Conservation (phyloP, 2,888 invertebrate genomes). For the Hypomecis atomaria region DNA sequence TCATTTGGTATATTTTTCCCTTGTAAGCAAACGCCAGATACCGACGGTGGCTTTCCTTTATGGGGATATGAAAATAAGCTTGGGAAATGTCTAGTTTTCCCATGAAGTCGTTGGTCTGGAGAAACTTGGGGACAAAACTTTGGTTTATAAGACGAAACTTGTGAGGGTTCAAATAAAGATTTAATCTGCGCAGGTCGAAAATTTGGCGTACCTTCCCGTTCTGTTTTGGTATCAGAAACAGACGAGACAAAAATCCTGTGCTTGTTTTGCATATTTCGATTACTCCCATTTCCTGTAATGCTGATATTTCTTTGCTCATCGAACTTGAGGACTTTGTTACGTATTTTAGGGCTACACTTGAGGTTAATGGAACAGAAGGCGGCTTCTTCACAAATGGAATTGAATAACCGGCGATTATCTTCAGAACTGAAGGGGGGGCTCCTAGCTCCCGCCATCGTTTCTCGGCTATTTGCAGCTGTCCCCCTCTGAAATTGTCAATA, state of each 20-base stretch:
- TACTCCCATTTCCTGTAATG: constrained; percentile 14
- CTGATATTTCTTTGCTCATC: constrained; percentile 23
- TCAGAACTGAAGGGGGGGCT: constrained; percentile 21
- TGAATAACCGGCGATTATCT: constrained; percentile 31
- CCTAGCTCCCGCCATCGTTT: constrained; percentile 7
- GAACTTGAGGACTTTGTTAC: constrained; percentile 18
- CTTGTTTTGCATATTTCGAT: constrained; percentile 20
- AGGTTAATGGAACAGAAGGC: constrained; percentile 20
- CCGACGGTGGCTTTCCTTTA: constrained; percentile 31
- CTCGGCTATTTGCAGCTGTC: constrained; percentile 4
- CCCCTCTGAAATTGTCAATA: constrained; percentile 27
- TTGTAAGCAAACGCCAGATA: constrained; percentile 32
- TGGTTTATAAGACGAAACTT: constrained; percentile 39
- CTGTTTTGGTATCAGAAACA: constrained; percentile 19
- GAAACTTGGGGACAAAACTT: constrained; percentile 29
- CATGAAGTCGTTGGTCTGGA: constrained; percentile 31
- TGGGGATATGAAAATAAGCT: constrained; percentile 40
- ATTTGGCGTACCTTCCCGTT: constrained; percentile 37
- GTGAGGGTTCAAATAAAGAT: constrained; percentile 24
- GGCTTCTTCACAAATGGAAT: constrained; percentile 36
- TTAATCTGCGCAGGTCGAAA: constrained; percentile 36
- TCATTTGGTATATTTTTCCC: constrained; percentile 32
- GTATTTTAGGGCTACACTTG: constrained; percentile 7
- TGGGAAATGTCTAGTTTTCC: constrained; percentile 38
- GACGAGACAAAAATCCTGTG: constrained; percentile 13